These are phyloP conservation scores for Pseudomugil gertrudae DNA, from an alignment of 2,797 vertebrate genomes.

Conservation along the genomic window DNA sequence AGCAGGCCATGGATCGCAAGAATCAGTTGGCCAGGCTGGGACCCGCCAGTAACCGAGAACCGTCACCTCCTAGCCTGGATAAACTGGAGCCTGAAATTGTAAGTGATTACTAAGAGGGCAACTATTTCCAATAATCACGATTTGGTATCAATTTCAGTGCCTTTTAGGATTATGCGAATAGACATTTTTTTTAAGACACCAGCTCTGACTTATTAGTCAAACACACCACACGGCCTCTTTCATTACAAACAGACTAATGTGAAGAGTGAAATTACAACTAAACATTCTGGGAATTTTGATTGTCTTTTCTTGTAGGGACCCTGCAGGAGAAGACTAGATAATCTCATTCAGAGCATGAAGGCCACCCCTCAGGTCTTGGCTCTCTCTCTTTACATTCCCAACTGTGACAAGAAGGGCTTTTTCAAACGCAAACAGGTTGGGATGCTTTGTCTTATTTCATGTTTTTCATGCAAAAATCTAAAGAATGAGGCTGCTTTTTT, in stretches of 20 bases:
- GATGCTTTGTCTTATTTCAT: background rate
- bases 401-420: constrained; percentile 98
- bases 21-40: constrained; percentile 87
- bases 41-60: constrained; percentile 78
- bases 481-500: background rate
- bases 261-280: background rate
- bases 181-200: background rate
- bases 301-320: constrained; percentile 84
- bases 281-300: background rate
- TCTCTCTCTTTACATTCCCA: constrained; percentile 92
- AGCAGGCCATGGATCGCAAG: constrained; percentile 84
- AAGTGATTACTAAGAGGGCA: constrained; percentile 54
- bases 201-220: background rate
- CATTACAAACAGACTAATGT: background rate
- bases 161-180: background rate
- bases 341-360: constrained; percentile 91
- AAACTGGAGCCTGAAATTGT: constrained; percentile 92
- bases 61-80: constrained; percentile 77
- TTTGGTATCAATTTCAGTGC: background rate
- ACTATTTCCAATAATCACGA: background rate
- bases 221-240: background rate
- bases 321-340: constrained; percentile 92
- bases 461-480: background rate
- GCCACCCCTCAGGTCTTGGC: constrained; percentile 87
- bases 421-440: constrained; percentile 98